phyloP scores from a whole-genome alignment of 2,888 invertebrate genomes.

The Yponomeuta plumbellus region DNA sequence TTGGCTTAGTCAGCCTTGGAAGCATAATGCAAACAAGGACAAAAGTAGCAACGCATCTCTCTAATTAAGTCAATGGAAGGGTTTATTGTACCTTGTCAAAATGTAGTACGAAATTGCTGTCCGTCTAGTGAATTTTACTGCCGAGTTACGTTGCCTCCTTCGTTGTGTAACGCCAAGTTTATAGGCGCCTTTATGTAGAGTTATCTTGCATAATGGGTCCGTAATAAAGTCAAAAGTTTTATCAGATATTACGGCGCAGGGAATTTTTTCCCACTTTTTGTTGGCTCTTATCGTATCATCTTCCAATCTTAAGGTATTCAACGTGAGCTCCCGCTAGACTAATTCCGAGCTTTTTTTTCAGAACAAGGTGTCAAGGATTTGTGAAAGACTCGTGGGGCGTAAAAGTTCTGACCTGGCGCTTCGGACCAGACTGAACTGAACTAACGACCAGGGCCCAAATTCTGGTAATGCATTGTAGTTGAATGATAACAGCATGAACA shows the following conservation, averaged over 20 bases:
- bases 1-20: too few species aligned
- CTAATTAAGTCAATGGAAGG: not conserved
- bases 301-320: not conserved
- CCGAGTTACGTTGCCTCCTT: not conserved
- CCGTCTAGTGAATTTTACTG: constrained; percentile 1
- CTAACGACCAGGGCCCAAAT: too few species aligned
- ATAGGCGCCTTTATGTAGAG: not conserved
- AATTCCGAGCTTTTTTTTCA: not conserved
- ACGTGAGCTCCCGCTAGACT: not conserved
- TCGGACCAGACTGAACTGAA: too few species aligned
- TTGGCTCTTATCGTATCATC: not conserved
- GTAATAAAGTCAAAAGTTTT: not conserved
- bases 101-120: not conserved
- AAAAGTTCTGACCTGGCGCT: too few species aligned
- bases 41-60: not conserved
- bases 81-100: not conserved
- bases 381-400: too few species aligned
- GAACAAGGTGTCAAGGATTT: too few species aligned
- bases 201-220: not conserved
- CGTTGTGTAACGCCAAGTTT: not conserved
- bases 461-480: too few species aligned
- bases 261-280: not conserved
- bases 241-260: not conserved
- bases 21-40: not conserved
- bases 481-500: too few species aligned